Evolutionary conservation across 1,140 invertebrate species (phyloP), one percentile per base, ranked within the genome.

Genomic region (Philotrypesis tridentata): DNA sequence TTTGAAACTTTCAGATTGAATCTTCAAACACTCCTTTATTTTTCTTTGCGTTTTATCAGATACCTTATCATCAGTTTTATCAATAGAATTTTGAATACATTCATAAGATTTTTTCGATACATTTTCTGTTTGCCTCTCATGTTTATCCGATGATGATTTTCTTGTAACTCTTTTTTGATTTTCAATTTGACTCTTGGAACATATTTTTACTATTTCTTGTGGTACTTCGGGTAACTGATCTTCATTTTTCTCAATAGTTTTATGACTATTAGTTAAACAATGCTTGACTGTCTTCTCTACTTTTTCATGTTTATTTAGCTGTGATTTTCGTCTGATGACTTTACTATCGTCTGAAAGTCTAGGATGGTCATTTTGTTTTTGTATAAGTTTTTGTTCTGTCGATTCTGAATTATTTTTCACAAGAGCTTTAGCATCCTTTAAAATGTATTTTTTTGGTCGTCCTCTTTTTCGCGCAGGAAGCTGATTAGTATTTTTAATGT

Each of bases 151-250:
- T n/a, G 72, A 80, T 63, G 79, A 80, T 68, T 80, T 80, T 68
- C 79, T 74, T 8, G 79, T 80, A 1, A 80, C 72, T 75, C 72
- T 74, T 67, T 80, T 80, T 29, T 80, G n/a, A 48, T 80, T 80
- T 33, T 73, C 79, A 23, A 27, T 48, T 65, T 80, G 79, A 25
- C 79, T 80, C 29, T 80, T 74, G 6, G 71, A 60, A 48, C 40
- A 75, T 12, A 33, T 37, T 37, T 68, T 80, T 25, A 80, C 31
- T 48, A 73, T 43, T 23, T 63, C 65, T 8, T 79, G 67, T 11
- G 33, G 27, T 72, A 40, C 55, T 40, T 79, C 68, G 0, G 17
- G 8, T 55, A 55, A 55, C 48, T 55, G 48, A 55, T 55, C 48
- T 65, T 65, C 11, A 65, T 12, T 65, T 65, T 27, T 65, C 12